A percentile compares a stretch with the other conserved stretches of the same genome.
These are phyloP conservation scores for Mesitornis unicolor DNA, from an alignment of 2,113 vertebrate genomes.

Conservation along the genomic window DNA sequence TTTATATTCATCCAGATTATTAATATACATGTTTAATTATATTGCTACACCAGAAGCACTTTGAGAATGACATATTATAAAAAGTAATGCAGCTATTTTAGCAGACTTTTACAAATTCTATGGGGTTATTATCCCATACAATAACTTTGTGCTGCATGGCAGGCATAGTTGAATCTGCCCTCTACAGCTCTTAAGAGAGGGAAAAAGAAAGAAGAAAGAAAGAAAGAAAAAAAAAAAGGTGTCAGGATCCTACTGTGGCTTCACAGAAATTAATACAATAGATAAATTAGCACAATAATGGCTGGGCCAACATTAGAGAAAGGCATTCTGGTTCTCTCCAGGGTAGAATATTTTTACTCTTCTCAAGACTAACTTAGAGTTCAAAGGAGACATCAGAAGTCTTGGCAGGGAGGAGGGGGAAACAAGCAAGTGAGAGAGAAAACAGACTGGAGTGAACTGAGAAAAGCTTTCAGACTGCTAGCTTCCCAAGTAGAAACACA, in stretches of 20 bases:
- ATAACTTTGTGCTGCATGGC: background rate
- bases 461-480: background rate
- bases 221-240: background rate
- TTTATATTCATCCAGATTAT: background rate
- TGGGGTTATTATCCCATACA: background rate
- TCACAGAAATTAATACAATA: background rate
- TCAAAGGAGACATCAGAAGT: background rate
- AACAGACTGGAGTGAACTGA: background rate
- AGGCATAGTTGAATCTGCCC: background rate
- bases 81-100: background rate
- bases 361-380: background rate
- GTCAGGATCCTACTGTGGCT: background rate
- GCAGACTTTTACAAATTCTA: background rate
- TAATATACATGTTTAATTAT: background rate
- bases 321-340: background rate
- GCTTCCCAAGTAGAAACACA: background rate
- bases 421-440: background rate
- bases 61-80: background rate
- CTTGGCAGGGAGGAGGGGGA: fast-evolving
- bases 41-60: background rate
- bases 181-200: background rate
- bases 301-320: background rate
- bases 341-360: background rate
- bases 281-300: background rate
- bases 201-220: fast-evolving